Base-by-base conservation (phyloP, 2,113 vertebrate genomes). In the Ptyas mucosa region DNA sequence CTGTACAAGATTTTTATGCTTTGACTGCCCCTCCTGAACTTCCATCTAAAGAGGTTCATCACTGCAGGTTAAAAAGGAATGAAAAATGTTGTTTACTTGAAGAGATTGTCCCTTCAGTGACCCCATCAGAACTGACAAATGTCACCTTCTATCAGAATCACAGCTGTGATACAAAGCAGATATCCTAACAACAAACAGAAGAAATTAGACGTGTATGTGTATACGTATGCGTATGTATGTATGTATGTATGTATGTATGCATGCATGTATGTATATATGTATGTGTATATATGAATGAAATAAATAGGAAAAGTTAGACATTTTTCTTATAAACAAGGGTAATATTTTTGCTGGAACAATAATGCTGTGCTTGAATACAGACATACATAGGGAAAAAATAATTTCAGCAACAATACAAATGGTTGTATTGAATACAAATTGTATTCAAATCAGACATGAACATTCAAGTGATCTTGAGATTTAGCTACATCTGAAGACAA, bases 81-180 rank as follows among this genome's bases (percentile, higher is more conserved):
- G 87, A 8, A 49, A 89, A 90, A 86, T 24, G 7, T 90, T 96
- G 11, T 90, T 96, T 94, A 61, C 87, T 94, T 91, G 91, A 94
- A 94, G 20, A 93, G 18, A 18, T 46, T 29, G 55, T 92, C 93
- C 95, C 53, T 94, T 95, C 92, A 91, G 14, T 94, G 94, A 96
- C 96, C 93, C 55, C 51, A 93, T 94, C 69, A 95, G 93, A 93
- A 34, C 88, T 53, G 69, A 69, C 91, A 96, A 97, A 95, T 95
- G 92, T 94, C 95, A 96, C 86, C 85, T 93, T 96, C 95, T 94
- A 96, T 96, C 93, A 95, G 93, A 94, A 94, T 95, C 94, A 93
- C 26, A 92, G 86, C 75, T 58, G 89, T 69, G 92, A 86, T 53
- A 88, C 21, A 95, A 95, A 93, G 34, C 39, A 53, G 10, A 87